phyloP scores from a whole-genome alignment of 2,888 invertebrate species.

The Hedya salicella region DNA sequence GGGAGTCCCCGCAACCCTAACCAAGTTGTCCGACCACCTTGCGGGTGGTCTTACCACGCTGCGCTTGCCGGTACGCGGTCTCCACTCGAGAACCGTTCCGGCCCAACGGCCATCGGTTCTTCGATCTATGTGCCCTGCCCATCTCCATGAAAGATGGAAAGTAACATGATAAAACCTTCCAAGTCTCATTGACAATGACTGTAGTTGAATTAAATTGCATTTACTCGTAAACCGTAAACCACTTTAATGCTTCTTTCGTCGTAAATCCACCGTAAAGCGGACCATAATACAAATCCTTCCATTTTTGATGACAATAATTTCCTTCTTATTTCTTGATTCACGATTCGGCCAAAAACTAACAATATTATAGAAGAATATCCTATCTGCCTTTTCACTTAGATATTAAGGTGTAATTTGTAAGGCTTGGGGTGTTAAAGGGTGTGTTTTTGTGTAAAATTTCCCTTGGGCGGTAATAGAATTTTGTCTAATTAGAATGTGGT shows the following conservation, averaged over 20 bases:
- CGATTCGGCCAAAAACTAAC: neutral
- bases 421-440: neutral
- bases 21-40: too few species aligned
- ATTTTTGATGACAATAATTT: slow-evolving; percentile 22
- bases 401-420: neutral
- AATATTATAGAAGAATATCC: neutral
- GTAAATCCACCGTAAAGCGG: neutral
- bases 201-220: neutral
- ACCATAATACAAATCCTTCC: neutral
- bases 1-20: too few species aligned
- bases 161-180: too few species aligned
- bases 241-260: neutral
- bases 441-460: slow-evolving; percentile 1
- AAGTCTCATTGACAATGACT: too few species aligned
- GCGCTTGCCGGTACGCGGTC: too few species aligned
- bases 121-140: too few species aligned
- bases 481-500: slow-evolving; percentile 23
- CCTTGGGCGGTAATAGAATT: slow-evolving; percentile 24
- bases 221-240: neutral
- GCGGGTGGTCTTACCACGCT: too few species aligned
- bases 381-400: neutral
- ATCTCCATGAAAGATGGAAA: too few species aligned
- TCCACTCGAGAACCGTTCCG: too few species aligned
- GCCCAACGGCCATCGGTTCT: too few species aligned
- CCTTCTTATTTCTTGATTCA: neutral